phyloP scores from a whole-genome alignment of 1,140 invertebrate genomes.

The Sitodiplosis mosellana region DNA sequence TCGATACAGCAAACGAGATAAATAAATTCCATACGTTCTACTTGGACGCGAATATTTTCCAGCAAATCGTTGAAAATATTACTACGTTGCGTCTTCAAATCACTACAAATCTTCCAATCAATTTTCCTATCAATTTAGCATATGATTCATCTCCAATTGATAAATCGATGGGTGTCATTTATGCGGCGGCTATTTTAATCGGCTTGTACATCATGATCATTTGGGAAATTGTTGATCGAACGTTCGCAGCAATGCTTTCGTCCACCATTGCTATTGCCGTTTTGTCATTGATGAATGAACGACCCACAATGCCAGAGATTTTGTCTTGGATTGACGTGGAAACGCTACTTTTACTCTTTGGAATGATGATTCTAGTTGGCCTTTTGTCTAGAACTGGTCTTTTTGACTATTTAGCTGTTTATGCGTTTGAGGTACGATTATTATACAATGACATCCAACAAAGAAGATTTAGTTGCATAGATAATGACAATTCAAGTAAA shows the following conservation, averaged over 20 bases:
- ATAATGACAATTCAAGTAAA: no score
- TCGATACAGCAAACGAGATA: slow-evolving; percentile 31
- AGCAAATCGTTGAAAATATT: slow-evolving; percentile 7
- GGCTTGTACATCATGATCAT: slow-evolving; percentile 69
- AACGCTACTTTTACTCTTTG: slow-evolving; percentile 59
- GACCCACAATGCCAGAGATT: slow-evolving; percentile 48
- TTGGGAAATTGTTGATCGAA: slow-evolving; percentile 64
- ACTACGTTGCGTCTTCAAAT: slow-evolving; percentile 25
- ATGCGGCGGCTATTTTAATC: slow-evolving; percentile 48
- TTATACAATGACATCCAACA: no score
- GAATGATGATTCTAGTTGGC: slow-evolving; percentile 76
- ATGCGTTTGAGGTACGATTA: slow-evolving; percentile 44
- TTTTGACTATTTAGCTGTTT: slow-evolving; percentile 62
- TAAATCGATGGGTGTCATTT: slow-evolving; percentile 42
- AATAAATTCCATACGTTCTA: slow-evolving; percentile 24
- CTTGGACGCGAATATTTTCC: slow-evolving; percentile 19
- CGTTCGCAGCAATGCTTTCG: slow-evolving; percentile 60
- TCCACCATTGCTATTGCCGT: slow-evolving; percentile 50
- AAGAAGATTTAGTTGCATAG: no score
- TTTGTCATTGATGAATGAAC: slow-evolving; percentile 43
- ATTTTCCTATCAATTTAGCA: slow-evolving; percentile 37
- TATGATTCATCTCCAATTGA: slow-evolving; percentile 45
- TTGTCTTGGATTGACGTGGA: slow-evolving; percentile 71
- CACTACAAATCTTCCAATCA: slow-evolving; percentile 29
- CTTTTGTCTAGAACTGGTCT: slow-evolving; percentile 67